Percentiles rank a stretch among this genome's conserved stretches.
These are phyloP conservation scores for Leptobrachium leishanense DNA, from an alignment of 2,113 vertebrate species.

Conservation along the genomic window DNA sequence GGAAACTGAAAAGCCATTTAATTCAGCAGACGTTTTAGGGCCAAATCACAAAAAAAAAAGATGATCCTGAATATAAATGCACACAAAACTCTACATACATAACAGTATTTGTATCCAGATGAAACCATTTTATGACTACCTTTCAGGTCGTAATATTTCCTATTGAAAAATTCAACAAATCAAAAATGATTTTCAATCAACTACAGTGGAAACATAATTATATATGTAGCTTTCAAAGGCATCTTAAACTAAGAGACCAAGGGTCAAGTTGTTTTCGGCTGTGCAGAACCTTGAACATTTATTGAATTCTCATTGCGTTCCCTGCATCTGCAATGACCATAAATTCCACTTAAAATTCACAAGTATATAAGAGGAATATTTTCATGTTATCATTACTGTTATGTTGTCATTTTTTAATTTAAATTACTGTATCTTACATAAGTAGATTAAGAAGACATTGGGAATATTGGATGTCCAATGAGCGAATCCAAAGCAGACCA, in stretches of 20 bases:
- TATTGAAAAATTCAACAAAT: slow-evolving; percentile 2
- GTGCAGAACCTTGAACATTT: slow-evolving; percentile 28
- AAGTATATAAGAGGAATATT: neutral
- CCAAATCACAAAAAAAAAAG: neutral
- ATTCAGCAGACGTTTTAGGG: no score
- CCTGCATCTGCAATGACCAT: neutral
- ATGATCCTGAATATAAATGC: neutral
- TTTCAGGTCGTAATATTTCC: neutral
- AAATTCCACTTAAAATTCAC: slow-evolving; percentile 17
- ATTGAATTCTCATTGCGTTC: slow-evolving; percentile 22
- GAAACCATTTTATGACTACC: neutral
- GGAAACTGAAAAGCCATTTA: no score
- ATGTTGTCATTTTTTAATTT: no score
- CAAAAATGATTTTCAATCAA: neutral
- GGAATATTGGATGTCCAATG: no score
- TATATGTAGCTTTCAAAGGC: slow-evolving; percentile 9
- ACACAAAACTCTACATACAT: neutral
- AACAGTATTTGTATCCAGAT: neutral
- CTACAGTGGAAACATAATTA: slow-evolving; percentile 25
- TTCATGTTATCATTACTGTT: neutral
- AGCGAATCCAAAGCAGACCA: no score
- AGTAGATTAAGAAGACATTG: no score
- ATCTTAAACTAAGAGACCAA: neutral
- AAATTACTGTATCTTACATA: no score
- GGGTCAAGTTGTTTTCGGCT: slow-evolving; percentile 40